Base-by-base conservation (phyloP, 1,140 invertebrate genomes). In the Triops cancriformis region DNA sequence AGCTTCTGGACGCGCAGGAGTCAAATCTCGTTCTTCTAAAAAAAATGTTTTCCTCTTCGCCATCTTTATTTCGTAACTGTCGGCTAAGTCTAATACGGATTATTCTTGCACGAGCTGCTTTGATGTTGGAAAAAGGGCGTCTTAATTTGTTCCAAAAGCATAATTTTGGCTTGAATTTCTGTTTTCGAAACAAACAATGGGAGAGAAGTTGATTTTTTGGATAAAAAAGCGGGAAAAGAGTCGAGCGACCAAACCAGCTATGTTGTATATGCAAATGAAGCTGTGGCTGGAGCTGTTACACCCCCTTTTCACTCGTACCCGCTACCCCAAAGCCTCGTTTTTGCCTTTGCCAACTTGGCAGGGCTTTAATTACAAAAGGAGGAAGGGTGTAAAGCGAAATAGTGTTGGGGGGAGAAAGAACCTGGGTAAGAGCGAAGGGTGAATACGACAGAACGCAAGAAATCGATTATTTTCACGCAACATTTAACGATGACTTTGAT, bases 401-500 rank as follows among this genome's bases (percentile, higher is more conserved):
- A 23, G 10, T 12, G 18, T 12, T n/a, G 43, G 43, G 51, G 51
- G 51, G 14, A 37, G 31, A 7, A 37, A 37, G 51, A 64, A 64
- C 51, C 5, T 45, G n/a, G 6, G 51, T 23, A 64, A 64, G 18
- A 64, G 23, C 14, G 14, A 64, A 64, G 31, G 31, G 31, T 37
- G n/a, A n/a, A n/a, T n/a, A 37, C 7, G 31, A 37, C 2, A 37
- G 31, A 37, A 37, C 31, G 31, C 31, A 6, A 64, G 0, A 64
- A 64, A 64, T 64, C 51, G 51, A 64, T 64, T 37, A 37, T 37
- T 37, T 2, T 37, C 31, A 37, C 31, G 31, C 7, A 37, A 37
- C 72, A 82, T 83, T 83, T 85, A 79, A 77, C 26, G 18, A 31
- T 26, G 26, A 9, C 23, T 72, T 72, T 37, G 31, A 37, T 37